These are phyloP conservation scores for Lottia scabra DNA, from an alignment of 2,888 invertebrate species.

Conservation along the genomic window DNA sequence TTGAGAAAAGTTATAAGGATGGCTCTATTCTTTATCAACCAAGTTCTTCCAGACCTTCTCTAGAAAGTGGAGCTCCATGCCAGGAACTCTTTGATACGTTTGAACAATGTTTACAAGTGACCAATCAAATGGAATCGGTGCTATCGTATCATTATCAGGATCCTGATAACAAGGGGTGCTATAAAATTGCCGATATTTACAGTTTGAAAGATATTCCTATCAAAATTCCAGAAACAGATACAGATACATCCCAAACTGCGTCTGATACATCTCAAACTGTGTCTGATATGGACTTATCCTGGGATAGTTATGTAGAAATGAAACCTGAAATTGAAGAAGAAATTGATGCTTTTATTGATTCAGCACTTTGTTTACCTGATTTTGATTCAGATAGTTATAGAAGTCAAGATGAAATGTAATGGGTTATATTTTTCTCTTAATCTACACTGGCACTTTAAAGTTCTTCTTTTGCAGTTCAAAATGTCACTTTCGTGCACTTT, in stretches of 20 bases:
- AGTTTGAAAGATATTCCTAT: constrained; percentile 30
- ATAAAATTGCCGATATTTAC: constrained; percentile 44
- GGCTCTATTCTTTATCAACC: constrained; percentile 13
- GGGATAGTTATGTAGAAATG: constrained; percentile 30
- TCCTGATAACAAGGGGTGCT: constrained; percentile 33
- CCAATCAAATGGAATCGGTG: constrained; percentile 58
- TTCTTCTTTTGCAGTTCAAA: no score
- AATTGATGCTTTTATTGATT: constrained; percentile 20
- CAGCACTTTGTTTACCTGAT: constrained; percentile 9
- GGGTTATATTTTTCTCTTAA: background rate
- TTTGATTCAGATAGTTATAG: constrained; percentile 4
- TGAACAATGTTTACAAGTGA: constrained; percentile 55
- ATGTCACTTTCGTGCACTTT: no score
- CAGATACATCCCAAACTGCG: background rate
- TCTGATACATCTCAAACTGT: background rate
- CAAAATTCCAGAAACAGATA: constrained; percentile 22
- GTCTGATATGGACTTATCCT: constrained; percentile 17
- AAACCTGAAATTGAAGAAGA: constrained; percentile 31
- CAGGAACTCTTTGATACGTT: constrained; percentile 52
- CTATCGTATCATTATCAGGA: constrained; percentile 59
- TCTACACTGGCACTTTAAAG: no score
- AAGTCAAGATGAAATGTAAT: background rate
- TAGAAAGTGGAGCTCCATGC: constrained; percentile 8
- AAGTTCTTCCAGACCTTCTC: background rate
- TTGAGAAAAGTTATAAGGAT: constrained; percentile 13